Evolutionary conservation across 2,797 vertebrate species (phyloP).

Genomic region (Monodelphis domestica): DNA sequence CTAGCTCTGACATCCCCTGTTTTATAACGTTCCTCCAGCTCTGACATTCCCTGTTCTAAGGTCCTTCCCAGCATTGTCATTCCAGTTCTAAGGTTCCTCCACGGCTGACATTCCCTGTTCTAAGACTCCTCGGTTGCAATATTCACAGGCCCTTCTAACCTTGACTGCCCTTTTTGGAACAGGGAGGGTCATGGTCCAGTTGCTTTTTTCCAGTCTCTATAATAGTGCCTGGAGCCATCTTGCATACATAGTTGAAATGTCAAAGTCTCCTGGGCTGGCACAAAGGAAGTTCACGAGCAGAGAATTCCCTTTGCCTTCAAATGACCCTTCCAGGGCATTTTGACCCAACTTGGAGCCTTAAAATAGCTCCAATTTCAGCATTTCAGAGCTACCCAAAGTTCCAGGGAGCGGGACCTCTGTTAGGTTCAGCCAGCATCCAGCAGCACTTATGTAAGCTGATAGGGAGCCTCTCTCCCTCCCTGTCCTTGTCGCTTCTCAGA

Average conservation of each 20-base stretch:
- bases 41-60: background rate
- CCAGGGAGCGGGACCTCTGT: background rate
- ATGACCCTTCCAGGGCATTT: background rate
- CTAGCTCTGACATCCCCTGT: background rate
- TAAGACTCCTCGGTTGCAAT: background rate
- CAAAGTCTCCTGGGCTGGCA: background rate
- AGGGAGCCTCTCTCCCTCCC: background rate
- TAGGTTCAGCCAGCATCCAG: background rate
- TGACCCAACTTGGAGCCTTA: background rate
- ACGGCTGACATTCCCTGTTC: background rate
- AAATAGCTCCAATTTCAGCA: background rate
- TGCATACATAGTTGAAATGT: background rate
- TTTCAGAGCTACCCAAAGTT: background rate
- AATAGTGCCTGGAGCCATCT: background rate
- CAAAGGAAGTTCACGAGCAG: background rate
- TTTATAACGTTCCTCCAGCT: background rate
- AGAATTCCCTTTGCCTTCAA: background rate
- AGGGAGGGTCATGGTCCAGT: background rate
- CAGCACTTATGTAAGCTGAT: background rate
- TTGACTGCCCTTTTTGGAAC: background rate
- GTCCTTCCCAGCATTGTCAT: background rate
- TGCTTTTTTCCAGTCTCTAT: background rate
- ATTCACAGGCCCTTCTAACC: background rate
- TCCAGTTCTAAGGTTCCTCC: background rate
- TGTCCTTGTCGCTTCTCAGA: background rate